Base-by-base conservation (phyloP, 2,888 invertebrate genomes). In the Bhutanitis thaidina region DNA sequence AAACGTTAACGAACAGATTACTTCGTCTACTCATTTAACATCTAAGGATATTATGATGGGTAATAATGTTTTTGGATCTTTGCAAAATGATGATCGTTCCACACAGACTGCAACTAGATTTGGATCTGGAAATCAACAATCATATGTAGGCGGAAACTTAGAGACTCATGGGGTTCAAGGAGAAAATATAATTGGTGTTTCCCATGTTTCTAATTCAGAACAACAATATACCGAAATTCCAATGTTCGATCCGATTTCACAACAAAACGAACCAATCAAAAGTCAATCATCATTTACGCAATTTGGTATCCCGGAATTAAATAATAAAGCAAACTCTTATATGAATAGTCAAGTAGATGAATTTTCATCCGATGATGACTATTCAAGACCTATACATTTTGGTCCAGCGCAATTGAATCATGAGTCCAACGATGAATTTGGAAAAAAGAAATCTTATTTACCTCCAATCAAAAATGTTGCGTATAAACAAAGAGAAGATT, bases 1-100 rank as follows among this genome's bases (percentile, higher is more conserved):
- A 4, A 58, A 55, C 46, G 44, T 46, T 36, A 58, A 57, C 29
- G 57, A 50, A n/a, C 59, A 60, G 49, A 49, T 58, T 41, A 49
- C 48, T 15, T 29, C 51, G 3, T 46, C 39, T 25, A 37, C 49
- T 13, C 9, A 40, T 20, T 12, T 30, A 13, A 40, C 35, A 8
- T 10, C 20, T 29, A 45, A 40, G n/a, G 40, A 45, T 10, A 15
- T 7, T 4, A 30, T 13, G 10, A 14, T 14, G 14, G 27, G 15
- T 7, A 40, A 30, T 37, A 37, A 49, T 30, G n/a, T 9, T 27
- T 30, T 49, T 20, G 36, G n/a, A 20, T 20, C 36, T 10, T 32
- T 20, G 14, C 30, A 16, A 27, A 49, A 29, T 29, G 30, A 37
- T 25, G 16, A 43, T 40, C 48, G 15, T 40, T 25, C 20, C 20